These are phyloP conservation scores for Nasonia giraulti DNA, from an alignment of 1,140 invertebrate species.

Conservation along the genomic window DNA sequence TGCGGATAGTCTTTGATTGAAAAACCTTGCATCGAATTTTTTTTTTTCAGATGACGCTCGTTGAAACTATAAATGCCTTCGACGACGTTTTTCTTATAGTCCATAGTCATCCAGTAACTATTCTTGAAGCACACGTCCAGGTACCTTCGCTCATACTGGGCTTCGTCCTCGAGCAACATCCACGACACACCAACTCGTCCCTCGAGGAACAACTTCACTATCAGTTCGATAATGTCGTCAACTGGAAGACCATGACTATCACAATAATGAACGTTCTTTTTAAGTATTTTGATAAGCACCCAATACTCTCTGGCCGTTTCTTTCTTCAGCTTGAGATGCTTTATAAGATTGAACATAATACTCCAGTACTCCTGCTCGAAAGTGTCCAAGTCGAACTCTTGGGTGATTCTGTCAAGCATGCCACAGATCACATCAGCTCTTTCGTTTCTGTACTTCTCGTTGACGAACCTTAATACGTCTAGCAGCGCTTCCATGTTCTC, in stretches of 20 bases:
- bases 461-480: constrained; percentile 57
- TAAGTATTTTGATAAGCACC: constrained; percentile 45
- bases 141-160: constrained; percentile 56
- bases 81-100: constrained; percentile 40
- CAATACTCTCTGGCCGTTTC: constrained; percentile 15
- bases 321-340: constrained; percentile 50
- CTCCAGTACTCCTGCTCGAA: constrained; percentile 49
- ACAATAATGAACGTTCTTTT: constrained; percentile 52
- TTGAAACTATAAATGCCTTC: constrained; percentile 60
- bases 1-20: constrained; percentile 58
- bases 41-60: constrained; percentile 10
- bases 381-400: constrained; percentile 47
- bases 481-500: constrained; percentile 57
- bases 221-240: constrained; percentile 45
- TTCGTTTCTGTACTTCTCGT: constrained; percentile 62
- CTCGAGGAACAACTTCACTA: constrained; percentile 41
- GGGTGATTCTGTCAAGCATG: constrained; percentile 46
- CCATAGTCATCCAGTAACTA: constrained; percentile 46
- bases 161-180: constrained; percentile 48
- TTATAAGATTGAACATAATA: constrained; percentile 55
- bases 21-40: constrained; percentile 38
- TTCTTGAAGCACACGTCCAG: constrained; percentile 50
- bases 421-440: constrained; percentile 31
- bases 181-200: constrained; percentile 47
- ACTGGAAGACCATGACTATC: constrained; percentile 49